phyloP scores from a whole-genome alignment of 2,888 invertebrate species.

The Ormyrus thymus region DNA sequence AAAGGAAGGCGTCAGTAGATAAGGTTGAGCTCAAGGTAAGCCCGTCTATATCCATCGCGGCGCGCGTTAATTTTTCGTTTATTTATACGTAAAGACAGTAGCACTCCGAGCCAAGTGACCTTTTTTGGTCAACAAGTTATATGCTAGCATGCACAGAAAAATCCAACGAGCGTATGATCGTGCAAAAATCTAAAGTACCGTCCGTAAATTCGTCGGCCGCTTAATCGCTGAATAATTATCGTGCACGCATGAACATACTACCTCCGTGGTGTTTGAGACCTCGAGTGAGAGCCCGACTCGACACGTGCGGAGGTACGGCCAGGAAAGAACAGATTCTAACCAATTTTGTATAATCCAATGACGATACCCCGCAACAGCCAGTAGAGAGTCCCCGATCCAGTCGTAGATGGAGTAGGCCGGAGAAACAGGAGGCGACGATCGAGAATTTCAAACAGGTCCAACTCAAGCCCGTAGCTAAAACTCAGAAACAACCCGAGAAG shows the following conservation, averaged over 20 bases:
- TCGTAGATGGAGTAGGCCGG: slow-evolving; percentile 48
- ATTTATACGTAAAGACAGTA: slow-evolving; percentile 28
- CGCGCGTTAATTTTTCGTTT: slow-evolving; percentile 39
- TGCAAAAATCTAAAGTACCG: too few species aligned
- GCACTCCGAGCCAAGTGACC: slow-evolving; percentile 30
- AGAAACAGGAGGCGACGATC: slow-evolving; percentile 74
- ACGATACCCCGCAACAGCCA: slow-evolving; percentile 64
- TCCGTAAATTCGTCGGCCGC: too few species aligned
- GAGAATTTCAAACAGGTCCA: slow-evolving; percentile 79
- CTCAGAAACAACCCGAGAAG: slow-evolving; percentile 64
- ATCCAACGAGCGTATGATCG: neutral
- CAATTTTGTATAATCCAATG: slow-evolving; percentile 31
- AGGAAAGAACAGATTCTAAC: neutral
- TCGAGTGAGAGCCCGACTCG: too few species aligned
- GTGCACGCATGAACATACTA: too few species aligned
- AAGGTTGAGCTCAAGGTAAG: slow-evolving; percentile 75
- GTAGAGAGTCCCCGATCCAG: slow-evolving; percentile 60
- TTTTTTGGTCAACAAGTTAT: slow-evolving; percentile 30
- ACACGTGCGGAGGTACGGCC: too few species aligned
- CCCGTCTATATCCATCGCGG: slow-evolving; percentile 14
- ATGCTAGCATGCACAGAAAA: slow-evolving; percentile 15
- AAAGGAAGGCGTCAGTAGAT: slow-evolving; percentile 68
- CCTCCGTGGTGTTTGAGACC: too few species aligned
- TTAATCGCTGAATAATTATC: too few species aligned
- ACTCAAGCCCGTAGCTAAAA: slow-evolving; percentile 78